A percentile compares a stretch with the other conserved stretches of the same genome.
phyloP scores from a whole-genome alignment of 2,888 invertebrate species.

The Fabriciana adippe region DNA sequence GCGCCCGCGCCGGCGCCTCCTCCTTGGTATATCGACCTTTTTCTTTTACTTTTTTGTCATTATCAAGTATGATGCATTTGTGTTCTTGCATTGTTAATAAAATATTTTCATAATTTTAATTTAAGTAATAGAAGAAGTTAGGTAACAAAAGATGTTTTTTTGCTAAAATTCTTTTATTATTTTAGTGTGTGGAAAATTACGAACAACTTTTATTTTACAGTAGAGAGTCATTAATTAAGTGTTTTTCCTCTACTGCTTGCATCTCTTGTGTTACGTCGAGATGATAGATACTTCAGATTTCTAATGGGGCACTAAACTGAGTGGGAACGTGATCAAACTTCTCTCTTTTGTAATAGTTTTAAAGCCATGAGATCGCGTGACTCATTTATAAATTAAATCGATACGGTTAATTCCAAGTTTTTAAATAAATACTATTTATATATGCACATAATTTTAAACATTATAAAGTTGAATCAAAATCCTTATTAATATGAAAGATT shows the following conservation, averaged over 20 bases:
- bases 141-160: neutral
- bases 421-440: too few species aligned
- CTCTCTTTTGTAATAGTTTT: slow-evolving; percentile 18
- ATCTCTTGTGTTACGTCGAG: slow-evolving; percentile 31
- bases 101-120: slow-evolving; percentile 31
- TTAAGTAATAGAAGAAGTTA: neutral
- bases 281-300: slow-evolving; percentile 31
- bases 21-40: slow-evolving; percentile 57
- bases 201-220: slow-evolving; percentile 5
- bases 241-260: slow-evolving; percentile 27
- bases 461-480: too few species aligned
- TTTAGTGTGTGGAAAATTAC: neutral
- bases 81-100: slow-evolving; percentile 41
- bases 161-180: neutral
- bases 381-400: neutral
- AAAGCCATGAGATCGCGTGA: slow-evolving; percentile 1
- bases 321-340: slow-evolving; percentile 24
- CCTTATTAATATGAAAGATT: neutral
- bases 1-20: slow-evolving; percentile 50
- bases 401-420: neutral
- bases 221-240: slow-evolving; percentile 25
- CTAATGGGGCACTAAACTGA: slow-evolving; percentile 30
- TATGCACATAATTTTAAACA: too few species aligned
- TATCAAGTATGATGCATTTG: slow-evolving; percentile 37
- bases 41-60: slow-evolving; percentile 49